Evolutionary conservation across 2,113 vertebrate species (phyloP), one percentile per base, ranked within the genome.

Genomic region (Dolichotis patagonum): DNA sequence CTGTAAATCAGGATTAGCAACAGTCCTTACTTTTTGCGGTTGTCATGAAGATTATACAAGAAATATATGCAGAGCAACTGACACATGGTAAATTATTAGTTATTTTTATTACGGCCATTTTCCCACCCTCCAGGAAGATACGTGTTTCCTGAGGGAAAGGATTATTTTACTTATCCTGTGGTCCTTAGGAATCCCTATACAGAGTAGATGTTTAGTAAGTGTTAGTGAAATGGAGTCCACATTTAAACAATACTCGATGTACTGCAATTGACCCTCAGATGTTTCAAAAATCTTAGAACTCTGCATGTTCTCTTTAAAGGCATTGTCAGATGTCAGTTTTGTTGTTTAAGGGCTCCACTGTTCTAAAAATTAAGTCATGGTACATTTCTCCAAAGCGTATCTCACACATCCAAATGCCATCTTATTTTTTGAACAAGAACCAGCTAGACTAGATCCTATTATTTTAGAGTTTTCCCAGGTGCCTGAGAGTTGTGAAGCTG

Each of bases 311-410:
- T 91, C 77, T 46, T 85, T 93, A 58, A 32, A 95, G 84, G n/a
- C n/a, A n/a, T 67, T 82, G 49, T 67, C 87, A 85, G 38, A 52
- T 62, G 80, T 89, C 90, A 90, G 60, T 32, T 54, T 84, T 80
- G 90, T n/a, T 46, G 16, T 92, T 92, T 92, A 77, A 90, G 95
- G 1, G 3, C 22, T 88, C 19, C 7, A 19, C 82, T 69, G 43
- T 30, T 35, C 85, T 97, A 97, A 96, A 97, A 95, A 95, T 86
- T 93, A 91, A 96, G 49, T 58, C 82, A 49, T 5, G 12, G 19
- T 88, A n/a, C 96, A 43, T 92, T 96, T 97, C 84, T 95, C 30
- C n/a, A 96, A 96, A 96, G 54, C 78, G 41, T 91, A 81, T 91
- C 69, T 41, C 80, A 63, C 52, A 71, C 8, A 92, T 56, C 49